phyloP scores from a whole-genome alignment of 2,113 vertebrate species.

The Indri indri region DNA sequence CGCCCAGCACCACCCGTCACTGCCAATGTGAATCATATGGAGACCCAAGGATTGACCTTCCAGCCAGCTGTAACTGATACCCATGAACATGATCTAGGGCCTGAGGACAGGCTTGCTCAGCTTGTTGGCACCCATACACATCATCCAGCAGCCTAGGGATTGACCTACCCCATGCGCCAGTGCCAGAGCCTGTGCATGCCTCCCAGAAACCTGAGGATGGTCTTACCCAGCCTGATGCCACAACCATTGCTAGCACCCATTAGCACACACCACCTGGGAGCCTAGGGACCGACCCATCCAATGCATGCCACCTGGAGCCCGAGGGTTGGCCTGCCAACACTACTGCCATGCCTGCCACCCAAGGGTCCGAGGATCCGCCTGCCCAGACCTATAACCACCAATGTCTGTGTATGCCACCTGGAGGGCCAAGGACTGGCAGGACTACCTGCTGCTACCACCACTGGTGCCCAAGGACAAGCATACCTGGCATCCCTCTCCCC shows the following conservation, averaged over 20 bases:
- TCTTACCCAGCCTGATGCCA: background rate
- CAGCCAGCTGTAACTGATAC: background rate
- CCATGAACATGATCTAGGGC: no score
- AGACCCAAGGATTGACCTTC: background rate
- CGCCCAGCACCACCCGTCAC: background rate
- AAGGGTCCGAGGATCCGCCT: background rate
- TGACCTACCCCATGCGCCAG: background rate
- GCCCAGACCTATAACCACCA: no score
- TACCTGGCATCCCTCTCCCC: background rate
- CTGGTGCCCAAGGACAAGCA: background rate
- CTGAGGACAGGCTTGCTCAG: background rate
- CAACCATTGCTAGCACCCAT: background rate
- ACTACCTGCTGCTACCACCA: background rate
- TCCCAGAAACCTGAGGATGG: background rate
- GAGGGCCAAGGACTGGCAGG: background rate
- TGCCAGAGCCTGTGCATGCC: background rate
- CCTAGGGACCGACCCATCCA: background rate
- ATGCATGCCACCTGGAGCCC: background rate
- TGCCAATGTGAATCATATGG: background rate
- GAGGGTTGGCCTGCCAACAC: background rate
- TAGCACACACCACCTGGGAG: background rate
- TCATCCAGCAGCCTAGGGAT: background rate
- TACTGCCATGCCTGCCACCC: background rate
- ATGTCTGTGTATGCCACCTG: background rate
- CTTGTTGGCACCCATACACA: background rate